These are phyloP conservation scores for Gymnodraco acuticeps DNA, from an alignment of 2,797 vertebrate species.

Conservation along the genomic window DNA sequence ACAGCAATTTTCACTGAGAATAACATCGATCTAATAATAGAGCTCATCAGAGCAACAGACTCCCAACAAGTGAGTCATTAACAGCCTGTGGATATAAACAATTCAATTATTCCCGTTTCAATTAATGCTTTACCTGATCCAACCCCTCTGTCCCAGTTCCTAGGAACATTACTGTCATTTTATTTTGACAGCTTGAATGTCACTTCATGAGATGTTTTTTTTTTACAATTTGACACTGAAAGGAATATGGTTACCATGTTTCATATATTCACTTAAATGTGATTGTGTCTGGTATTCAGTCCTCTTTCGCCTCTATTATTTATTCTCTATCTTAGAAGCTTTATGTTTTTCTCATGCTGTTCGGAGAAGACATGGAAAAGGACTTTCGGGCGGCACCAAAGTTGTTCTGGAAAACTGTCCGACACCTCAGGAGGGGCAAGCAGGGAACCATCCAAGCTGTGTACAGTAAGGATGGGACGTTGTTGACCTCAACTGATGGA, in stretches of 20 bases:
- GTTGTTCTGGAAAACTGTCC: no score
- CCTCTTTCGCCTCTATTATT: neutral
- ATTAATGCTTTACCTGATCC: slow-evolving; percentile 9
- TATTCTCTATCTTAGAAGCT: neutral
- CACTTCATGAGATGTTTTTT: slow-evolving; percentile 39
- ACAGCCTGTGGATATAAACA: slow-evolving; percentile 32
- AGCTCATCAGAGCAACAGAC: slow-evolving; percentile 30
- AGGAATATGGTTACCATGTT: no score
- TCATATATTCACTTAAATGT: neutral
- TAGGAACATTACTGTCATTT: slow-evolving; percentile 18
- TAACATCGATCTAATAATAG: slow-evolving; percentile 38
- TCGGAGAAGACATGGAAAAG: no score
- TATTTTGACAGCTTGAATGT: slow-evolving; percentile 38
- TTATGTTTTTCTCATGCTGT: slow-evolving; percentile 11
- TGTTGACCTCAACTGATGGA: no score
- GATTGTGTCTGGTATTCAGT: neutral
- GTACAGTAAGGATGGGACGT: no score
- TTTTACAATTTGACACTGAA: neutral
- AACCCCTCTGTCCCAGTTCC: slow-evolving; percentile 19
- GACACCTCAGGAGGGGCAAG: no score
- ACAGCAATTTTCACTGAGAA: slow-evolving; percentile 11
- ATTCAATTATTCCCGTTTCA: slow-evolving; percentile 29
- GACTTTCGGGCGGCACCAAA: no score
- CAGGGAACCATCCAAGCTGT: no score
- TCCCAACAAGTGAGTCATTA: slow-evolving; percentile 40